Evolutionary conservation across 2,888 invertebrate genomes (phyloP).

Genomic region (Galerucella pusilla): DNA sequence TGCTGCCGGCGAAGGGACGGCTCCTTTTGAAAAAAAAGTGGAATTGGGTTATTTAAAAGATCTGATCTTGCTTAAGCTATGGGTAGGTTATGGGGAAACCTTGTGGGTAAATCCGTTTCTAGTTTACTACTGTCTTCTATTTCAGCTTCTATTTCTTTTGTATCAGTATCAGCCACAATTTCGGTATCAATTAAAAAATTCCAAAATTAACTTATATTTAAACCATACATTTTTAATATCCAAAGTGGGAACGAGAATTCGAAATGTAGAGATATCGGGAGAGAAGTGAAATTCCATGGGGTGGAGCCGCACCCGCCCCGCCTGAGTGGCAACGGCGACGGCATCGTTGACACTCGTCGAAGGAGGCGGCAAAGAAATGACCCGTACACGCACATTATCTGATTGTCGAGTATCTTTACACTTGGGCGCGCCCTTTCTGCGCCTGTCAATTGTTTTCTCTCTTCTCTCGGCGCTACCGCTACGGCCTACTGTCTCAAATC

Average conservation of each 20-base stretch:
- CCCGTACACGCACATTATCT: constrained; percentile 57
- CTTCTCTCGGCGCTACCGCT: constrained; percentile 45
- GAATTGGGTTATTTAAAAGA: too few relatives aligned
- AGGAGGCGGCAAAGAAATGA: constrained; percentile 58
- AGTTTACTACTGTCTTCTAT: too few relatives aligned
- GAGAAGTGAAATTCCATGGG: constrained; percentile 25
- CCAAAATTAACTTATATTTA: too few relatives aligned
- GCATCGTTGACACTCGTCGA: constrained; percentile 47
- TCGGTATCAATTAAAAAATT: too few relatives aligned
- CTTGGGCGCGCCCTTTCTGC: constrained; percentile 58
- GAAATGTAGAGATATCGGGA: neutral
- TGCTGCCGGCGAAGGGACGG: too few relatives aligned
- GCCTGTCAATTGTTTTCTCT: constrained; percentile 55
- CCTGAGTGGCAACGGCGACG: constrained; percentile 24
- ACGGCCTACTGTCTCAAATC: constrained; percentile 52
- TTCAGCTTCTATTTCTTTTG: too few relatives aligned
- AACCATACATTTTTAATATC: neutral
- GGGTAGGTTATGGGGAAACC: too few relatives aligned
- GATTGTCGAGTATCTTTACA: constrained; percentile 57
- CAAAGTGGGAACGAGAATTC: too few relatives aligned
- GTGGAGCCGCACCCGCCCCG: constrained; percentile 32
- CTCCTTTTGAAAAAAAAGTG: too few relatives aligned
- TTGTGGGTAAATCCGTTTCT: too few relatives aligned
- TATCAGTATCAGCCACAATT: too few relatives aligned
- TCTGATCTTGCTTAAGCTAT: too few relatives aligned